phyloP scores from a whole-genome alignment of 2,797 vertebrate species.

The Betta splendens region DNA sequence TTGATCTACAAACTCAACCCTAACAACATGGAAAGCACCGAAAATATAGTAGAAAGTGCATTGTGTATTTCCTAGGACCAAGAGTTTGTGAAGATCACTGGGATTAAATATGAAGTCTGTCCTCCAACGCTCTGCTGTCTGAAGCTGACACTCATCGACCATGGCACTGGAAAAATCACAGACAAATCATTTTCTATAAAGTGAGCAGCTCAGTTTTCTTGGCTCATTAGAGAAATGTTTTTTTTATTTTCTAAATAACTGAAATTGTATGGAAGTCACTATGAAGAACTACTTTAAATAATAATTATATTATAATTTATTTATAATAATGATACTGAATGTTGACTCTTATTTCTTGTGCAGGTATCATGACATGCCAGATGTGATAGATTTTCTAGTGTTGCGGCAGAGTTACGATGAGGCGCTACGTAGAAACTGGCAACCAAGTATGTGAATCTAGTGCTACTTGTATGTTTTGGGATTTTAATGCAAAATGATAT shows the following conservation, averaged over 20 bases:
- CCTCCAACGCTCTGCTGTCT: constrained; percentile 96
- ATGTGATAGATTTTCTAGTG: constrained; percentile 97
- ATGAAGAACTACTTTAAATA: too few species aligned
- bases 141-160: constrained; percentile 94
- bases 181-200: constrained; percentile 95
- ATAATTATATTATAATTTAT: too few species aligned
- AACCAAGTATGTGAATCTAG: constrained; percentile 83
- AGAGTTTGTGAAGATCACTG: constrained; percentile 98
- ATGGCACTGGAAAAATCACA: constrained; percentile 88
- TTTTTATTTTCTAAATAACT: too few species aligned
- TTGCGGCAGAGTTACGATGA: constrained; percentile 94
- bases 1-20: not conserved
- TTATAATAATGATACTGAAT: not conserved
- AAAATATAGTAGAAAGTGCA: not conserved
- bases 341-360: not conserved
- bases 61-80: constrained; percentile 86
- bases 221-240: too few species aligned
- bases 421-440: constrained; percentile 91
- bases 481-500: not conserved
- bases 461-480: not conserved
- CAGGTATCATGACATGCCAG: constrained; percentile 99
- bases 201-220: constrained; percentile 71
- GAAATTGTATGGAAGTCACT: too few species aligned
- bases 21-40: not conserved
- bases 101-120: constrained; percentile 94